Conservation (phyloP, 2,797 vertebrate species). For the Notoglanidium macrostoma region DNA sequence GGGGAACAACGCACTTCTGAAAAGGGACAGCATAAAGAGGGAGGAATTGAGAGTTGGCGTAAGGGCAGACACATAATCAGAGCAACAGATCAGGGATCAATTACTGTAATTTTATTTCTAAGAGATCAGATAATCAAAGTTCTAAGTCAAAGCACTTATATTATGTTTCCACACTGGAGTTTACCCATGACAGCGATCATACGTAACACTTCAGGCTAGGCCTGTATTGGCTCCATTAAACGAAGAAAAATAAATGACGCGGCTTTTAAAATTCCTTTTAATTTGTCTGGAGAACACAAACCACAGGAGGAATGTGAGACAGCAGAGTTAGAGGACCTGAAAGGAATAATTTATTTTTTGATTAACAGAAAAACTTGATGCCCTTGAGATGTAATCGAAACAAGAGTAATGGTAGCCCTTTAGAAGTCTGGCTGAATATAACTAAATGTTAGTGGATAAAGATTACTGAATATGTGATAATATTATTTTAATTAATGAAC, state of each 20-base stretch:
- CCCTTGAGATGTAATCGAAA: neutral
- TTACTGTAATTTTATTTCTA: neutral
- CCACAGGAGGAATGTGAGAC: neutral
- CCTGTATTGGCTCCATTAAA: neutral
- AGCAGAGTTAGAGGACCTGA: neutral
- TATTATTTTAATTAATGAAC: neutral
- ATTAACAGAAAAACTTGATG: neutral
- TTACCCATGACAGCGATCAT: neutral
- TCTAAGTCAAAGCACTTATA: neutral
- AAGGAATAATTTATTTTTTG: neutral
- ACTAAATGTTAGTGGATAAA: neutral
- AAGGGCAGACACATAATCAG: neutral
- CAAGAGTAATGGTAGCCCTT: neutral
- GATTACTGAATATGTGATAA: neutral
- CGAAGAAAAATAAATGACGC: neutral
- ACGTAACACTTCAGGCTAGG: neutral
- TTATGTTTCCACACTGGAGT: neutral
- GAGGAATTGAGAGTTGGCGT: neutral
- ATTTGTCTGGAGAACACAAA: neutral
- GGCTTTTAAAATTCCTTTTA: neutral
- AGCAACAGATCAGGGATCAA: neutral
- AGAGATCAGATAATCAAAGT: no score
- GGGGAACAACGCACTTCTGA: conserved; percentile 84
- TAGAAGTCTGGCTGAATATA: neutral
- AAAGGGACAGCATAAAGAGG: conserved; percentile 1